Evolutionary conservation across 2,113 vertebrate genomes (phyloP).

Genomic region (Hydrochoerus hydrochaeris): DNA sequence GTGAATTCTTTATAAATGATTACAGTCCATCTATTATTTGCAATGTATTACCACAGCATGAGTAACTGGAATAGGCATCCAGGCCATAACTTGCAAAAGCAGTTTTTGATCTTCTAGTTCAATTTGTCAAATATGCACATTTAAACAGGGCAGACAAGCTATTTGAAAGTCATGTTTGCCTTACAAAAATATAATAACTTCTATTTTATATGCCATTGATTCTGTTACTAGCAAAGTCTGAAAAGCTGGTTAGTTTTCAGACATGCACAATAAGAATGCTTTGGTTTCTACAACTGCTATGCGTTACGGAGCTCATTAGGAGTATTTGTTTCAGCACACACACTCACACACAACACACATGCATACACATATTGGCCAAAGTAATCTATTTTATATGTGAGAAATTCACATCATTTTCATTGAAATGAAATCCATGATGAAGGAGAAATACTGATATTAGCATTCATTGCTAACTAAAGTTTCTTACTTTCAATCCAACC

Average conservation of each 20-base stretch:
- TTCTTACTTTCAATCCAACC: constrained; percentile 53
- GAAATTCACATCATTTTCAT: constrained; percentile 56
- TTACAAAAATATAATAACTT: constrained; percentile 59
- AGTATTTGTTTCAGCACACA: constrained; percentile 60
- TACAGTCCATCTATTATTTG: constrained; percentile 50
- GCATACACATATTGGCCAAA: neutral
- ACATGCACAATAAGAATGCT: neutral
- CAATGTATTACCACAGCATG: neutral
- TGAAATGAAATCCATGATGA: constrained; percentile 3
- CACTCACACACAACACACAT: neutral
- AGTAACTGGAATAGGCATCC: constrained; percentile 18
- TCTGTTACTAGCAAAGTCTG: neutral
- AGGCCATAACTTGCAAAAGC: neutral
- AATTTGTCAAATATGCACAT: constrained; percentile 62
- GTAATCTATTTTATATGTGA: constrained; percentile 50
- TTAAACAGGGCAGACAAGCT: constrained; percentile 28
- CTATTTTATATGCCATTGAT: neutral
- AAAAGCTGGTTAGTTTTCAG: constrained; percentile 20
- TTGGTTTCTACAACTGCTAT: constrained; percentile 55
- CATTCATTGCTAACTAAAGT: constrained; percentile 46
- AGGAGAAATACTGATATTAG: constrained; percentile 53
- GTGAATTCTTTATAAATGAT: constrained; percentile 59
- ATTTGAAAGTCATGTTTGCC: constrained; percentile 31
- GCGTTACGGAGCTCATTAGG: constrained; percentile 33
- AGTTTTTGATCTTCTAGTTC: constrained; percentile 43